Percentiles rank a stretch among this genome's conserved stretches.
phyloP scores from a whole-genome alignment of 2,797 vertebrate species.

The Cyprinella venusta region DNA sequence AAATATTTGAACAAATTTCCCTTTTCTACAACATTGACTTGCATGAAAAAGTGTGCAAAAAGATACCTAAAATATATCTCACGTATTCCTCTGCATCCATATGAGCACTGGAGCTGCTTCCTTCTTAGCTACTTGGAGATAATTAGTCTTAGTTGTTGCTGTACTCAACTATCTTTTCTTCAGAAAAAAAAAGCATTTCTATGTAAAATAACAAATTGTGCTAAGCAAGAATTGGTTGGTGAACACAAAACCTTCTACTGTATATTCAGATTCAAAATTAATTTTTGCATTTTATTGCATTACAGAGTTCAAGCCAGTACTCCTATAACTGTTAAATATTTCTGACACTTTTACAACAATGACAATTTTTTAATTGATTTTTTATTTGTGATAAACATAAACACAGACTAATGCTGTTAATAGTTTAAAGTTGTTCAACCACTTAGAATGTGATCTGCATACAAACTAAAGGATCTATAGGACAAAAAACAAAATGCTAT shows the following conservation, averaged over 20 bases:
- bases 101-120: background rate
- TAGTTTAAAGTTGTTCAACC: background rate
- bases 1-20: background rate
- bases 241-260: background rate
- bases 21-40: constrained; percentile 14
- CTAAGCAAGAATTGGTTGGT: background rate
- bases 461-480: background rate
- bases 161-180: background rate
- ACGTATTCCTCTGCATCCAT: background rate
- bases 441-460: background rate
- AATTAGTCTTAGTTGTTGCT: background rate
- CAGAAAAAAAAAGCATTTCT: constrained; percentile 9
- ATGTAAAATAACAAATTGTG: background rate
- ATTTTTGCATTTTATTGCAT: background rate
- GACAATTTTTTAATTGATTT: background rate
- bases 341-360: background rate
- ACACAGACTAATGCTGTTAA: constrained; percentile 3
- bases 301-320: background rate
- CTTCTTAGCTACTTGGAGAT: background rate
- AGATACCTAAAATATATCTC: background rate
- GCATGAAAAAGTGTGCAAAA: background rate
- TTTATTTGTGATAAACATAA: background rate
- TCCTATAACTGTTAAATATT: background rate
- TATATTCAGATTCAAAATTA: background rate
- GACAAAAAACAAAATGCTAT: background rate